Conservation (phyloP, 53 echinoderm and acorn worm genomes). For the Glandiceps talaboti region DNA sequence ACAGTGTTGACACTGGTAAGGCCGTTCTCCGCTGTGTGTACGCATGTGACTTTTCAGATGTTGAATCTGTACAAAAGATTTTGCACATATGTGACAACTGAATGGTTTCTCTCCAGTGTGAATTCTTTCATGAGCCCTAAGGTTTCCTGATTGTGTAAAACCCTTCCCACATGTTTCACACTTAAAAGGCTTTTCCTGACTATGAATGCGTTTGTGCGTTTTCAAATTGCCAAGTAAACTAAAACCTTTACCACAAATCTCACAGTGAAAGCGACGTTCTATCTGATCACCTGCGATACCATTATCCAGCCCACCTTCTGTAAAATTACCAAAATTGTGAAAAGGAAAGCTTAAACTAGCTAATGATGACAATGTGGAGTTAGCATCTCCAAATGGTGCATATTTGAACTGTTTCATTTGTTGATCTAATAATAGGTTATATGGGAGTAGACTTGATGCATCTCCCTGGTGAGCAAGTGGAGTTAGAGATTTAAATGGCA, state of each 20-base stretch:
- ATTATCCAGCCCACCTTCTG: neutral
- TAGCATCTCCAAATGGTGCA: neutral
- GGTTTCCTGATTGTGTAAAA: neutral
- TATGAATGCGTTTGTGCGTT: neutral
- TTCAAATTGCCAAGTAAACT: neutral
- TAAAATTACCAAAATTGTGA: neutral
- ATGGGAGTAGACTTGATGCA: neutral
- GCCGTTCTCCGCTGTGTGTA: neutral
- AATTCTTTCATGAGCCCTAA: neutral
- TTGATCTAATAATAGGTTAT: neutral
- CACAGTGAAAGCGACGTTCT: neutral
- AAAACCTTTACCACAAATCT: neutral
- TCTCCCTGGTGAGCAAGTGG: neutral
- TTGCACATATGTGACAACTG: neutral
- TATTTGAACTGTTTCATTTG: neutral
- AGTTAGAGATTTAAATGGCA: neutral
- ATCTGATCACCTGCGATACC: neutral
- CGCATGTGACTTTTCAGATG: neutral
- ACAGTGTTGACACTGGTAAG: neutral
- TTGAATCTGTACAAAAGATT: neutral
- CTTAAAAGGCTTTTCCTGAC: neutral
- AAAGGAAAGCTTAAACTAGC: neutral
- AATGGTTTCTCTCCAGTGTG: neutral
- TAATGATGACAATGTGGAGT: neutral
- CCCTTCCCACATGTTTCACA: neutral